A percentile compares a stretch with the other conserved stretches of the same genome.
Conservation (phyloP, 2,797 vertebrate genomes). For the Brachyalestes nurse region DNA sequence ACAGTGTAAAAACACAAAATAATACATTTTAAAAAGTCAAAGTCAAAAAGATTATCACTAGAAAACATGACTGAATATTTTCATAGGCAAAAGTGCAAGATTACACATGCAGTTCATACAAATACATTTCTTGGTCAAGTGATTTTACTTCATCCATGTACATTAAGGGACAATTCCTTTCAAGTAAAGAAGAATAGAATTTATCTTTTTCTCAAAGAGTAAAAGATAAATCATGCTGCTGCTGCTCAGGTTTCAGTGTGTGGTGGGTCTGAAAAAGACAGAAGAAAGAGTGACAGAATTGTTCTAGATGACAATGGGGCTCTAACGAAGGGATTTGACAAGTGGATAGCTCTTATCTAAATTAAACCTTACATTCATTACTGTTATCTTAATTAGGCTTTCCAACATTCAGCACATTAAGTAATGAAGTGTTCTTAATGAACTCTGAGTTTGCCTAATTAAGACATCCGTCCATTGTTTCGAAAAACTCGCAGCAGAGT, state of each 20-base stretch:
- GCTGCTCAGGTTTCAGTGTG: conserved; percentile 3
- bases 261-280: conserved; percentile 24
- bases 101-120: too few species aligned
- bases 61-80: background rate
- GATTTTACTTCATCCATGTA: background rate
- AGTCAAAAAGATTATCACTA: background rate
- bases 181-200: background rate
- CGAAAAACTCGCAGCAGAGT: conserved; percentile 66
- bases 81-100: background rate
- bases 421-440: conserved; percentile 48
- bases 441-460: conserved; percentile 43
- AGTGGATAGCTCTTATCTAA: conserved; percentile 76
- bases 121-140: background rate
- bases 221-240: background rate
- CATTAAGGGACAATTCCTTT: conserved; percentile 7
- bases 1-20: too few species aligned
- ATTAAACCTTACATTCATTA: conserved; percentile 79
- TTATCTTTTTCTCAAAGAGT: conserved; percentile 4
- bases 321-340: conserved; percentile 68
- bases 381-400: conserved; percentile 79
- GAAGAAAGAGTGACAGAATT: conserved; percentile 42
- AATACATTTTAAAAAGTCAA: too few species aligned
- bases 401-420: conserved; percentile 44
- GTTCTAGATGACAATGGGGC: conserved; percentile 56
- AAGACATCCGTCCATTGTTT: conserved; percentile 45